A percentile compares a stretch with the other conserved stretches of the same genome.
phyloP scores from a whole-genome alignment of 2,888 invertebrate species.

The Cantharis rustica region DNA sequence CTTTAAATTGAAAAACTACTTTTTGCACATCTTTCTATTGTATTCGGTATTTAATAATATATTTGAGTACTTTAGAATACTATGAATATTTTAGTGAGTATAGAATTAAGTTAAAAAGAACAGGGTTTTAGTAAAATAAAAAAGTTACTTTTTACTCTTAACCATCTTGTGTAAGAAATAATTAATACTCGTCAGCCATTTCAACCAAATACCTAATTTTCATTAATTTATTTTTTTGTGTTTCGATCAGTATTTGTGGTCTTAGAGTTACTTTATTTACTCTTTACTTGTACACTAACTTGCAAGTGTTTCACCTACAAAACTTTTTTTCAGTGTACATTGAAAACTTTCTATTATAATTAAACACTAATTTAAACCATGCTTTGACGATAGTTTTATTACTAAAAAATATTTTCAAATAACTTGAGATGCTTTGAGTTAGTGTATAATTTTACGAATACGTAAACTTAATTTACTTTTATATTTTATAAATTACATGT shows the following conservation, averaged over 20 bases:
- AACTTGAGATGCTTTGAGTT: neutral
- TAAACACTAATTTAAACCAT: neutral
- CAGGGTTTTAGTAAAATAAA: neutral
- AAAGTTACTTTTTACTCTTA: neutral
- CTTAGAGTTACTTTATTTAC: neutral
- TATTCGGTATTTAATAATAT: constrained; percentile 7
- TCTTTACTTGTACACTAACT: neutral
- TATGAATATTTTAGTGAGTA: neutral
- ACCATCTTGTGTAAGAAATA: neutral
- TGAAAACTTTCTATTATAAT: neutral
- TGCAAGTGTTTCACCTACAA: no score
- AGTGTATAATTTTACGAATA: neutral
- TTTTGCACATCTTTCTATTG: neutral
- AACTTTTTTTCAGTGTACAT: neutral
- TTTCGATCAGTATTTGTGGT: neutral
- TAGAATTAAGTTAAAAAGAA: neutral
- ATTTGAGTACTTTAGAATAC: constrained; percentile 1
- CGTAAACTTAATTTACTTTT: neutral
- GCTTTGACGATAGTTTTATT: no score
- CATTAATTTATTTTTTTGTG: neutral
- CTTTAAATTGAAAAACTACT: neutral
- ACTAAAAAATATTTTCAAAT: neutral
- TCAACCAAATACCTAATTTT: neutral
- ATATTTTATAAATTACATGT: neutral
- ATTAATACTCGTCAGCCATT: neutral